A percentile compares a stretch with the other conserved stretches of the same genome.
These are phyloP conservation scores for Cyclophora albipunctata DNA, from an alignment of 2,888 invertebrate genomes.

Conservation along the genomic window DNA sequence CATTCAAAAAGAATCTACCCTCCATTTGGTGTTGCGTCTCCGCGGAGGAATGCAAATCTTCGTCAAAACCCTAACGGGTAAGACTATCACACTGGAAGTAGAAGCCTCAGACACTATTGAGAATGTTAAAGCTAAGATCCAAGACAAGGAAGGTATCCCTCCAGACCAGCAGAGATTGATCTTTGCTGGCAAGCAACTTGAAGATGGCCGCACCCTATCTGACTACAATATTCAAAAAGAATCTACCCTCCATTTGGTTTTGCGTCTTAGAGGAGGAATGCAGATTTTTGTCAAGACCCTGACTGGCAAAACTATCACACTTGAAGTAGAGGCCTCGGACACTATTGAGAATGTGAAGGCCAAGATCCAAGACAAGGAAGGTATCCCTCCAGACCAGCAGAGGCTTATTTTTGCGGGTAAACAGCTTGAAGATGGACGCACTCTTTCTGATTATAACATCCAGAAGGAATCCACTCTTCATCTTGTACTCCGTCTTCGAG, in stretches of 20 bases:
- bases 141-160: constrained; percentile 38
- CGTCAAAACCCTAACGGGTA: constrained; percentile 36
- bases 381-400: constrained; percentile 38
- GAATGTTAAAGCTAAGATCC: constrained; percentile 37
- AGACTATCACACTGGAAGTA: constrained; percentile 34
- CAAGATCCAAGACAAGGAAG: constrained; percentile 37
- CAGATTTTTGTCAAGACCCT: constrained; percentile 39
- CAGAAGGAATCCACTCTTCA: background rate
- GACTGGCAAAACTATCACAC: constrained; percentile 35
- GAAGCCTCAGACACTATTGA: constrained; percentile 34
- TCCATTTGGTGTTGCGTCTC: constrained; percentile 36
- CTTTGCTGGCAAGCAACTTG: constrained; percentile 27
- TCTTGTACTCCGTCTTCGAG: constrained; percentile 33
- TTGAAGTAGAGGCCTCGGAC: constrained; percentile 34
- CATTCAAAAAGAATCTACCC: constrained; percentile 40
- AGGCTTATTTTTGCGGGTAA: constrained; percentile 34
- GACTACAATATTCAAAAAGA: constrained; percentile 40
- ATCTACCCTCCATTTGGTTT: constrained; percentile 30
- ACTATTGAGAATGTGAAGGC: constrained; percentile 39
- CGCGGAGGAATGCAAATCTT: constrained; percentile 44
- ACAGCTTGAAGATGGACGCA: constrained; percentile 35
- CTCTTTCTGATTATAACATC: constrained; percentile 29
- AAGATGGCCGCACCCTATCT: constrained; percentile 7
- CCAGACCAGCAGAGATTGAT: constrained; percentile 27
- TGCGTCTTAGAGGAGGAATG: constrained; percentile 38